These are phyloP conservation scores for Meandrina meandrites DNA, from an alignment of 92 coral and sea anemone species.

Conservation along the genomic window DNA sequence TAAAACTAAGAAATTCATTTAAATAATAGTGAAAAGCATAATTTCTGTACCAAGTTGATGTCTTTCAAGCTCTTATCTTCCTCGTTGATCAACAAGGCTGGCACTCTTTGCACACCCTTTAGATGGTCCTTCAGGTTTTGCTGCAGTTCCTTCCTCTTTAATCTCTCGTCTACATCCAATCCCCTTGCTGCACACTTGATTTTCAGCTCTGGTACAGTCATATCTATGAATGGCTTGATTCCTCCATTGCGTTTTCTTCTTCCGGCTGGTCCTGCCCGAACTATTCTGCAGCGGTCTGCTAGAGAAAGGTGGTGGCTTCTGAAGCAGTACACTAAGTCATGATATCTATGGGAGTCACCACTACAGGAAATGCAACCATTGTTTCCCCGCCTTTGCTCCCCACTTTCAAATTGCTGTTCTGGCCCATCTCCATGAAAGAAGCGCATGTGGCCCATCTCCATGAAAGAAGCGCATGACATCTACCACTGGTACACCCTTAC, in stretches of 20 bases:
- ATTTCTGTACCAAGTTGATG: conserved; percentile 27
- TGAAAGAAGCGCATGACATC: conserved; percentile 49
- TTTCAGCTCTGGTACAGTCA: conserved; percentile 21
- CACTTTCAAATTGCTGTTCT: conserved; percentile 50
- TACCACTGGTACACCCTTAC: not conserved
- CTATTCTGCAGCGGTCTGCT: conserved; percentile 14
- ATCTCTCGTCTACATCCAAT: not conserved
- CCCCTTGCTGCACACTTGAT: conserved; percentile 1
- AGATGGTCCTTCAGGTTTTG: conserved; percentile 23
- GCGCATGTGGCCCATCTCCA: too few species aligned
- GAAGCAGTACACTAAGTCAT: conserved; percentile 26
- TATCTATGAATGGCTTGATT: conserved; percentile 41
- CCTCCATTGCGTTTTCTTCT: conserved; percentile 29
- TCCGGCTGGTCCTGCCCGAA: conserved; percentile 26
- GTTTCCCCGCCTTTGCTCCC: conserved; percentile 51
- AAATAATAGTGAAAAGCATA: conserved; percentile 2
- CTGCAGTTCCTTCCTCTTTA: conserved; percentile 11
- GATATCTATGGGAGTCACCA: conserved; percentile 23
- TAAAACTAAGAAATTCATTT: too few species aligned
- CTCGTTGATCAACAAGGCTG: conserved; percentile 27
- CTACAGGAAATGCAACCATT: conserved; percentile 41
- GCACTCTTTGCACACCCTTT: conserved; percentile 25
- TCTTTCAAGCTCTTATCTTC: conserved; percentile 24
- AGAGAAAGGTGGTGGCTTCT: conserved; percentile 25
- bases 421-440: conserved; percentile 40